Evolutionary conservation across 2,113 vertebrate species (phyloP).

Genomic region (Triplophysa dalaica): DNA sequence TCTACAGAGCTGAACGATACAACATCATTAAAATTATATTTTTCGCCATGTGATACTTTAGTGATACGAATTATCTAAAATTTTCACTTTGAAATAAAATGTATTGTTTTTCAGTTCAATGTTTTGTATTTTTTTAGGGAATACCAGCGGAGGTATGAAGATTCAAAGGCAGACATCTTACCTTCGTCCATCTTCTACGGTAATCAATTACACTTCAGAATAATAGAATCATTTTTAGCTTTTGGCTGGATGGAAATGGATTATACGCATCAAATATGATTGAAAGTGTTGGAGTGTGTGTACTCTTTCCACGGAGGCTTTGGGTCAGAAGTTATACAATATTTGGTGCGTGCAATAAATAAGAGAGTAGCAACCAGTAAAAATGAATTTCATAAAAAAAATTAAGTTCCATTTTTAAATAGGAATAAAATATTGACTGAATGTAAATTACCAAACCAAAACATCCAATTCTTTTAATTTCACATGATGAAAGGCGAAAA

Average conservation of each 20-base stretch:
- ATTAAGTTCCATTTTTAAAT: no score
- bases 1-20: no score
- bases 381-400: no score
- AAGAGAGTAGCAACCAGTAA: no score
- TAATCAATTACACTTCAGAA: conserved; percentile 50
- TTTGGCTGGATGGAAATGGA: not conserved
- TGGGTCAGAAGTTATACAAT: not conserved
- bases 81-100: no score
- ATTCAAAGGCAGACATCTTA: conserved; percentile 57
- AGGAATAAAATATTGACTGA: no score
- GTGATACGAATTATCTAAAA: no score
- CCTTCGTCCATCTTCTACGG: conserved; percentile 60
- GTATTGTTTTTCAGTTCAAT: conserved; percentile 21
- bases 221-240: no score
- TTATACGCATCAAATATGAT: not conserved
- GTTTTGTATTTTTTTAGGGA: conserved; percentile 76
- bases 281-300: not conserved
- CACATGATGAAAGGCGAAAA: not conserved
- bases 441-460: no score
- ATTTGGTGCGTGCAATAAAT: no score
- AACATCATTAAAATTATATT: no score
- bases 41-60: no score
- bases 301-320: not conserved
- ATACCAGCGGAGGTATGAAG: conserved; percentile 66
- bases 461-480: not conserved